Evolutionary conservation across 2,797 vertebrate species (phyloP).

Genomic region (Mormyrops attenuatus): DNA sequence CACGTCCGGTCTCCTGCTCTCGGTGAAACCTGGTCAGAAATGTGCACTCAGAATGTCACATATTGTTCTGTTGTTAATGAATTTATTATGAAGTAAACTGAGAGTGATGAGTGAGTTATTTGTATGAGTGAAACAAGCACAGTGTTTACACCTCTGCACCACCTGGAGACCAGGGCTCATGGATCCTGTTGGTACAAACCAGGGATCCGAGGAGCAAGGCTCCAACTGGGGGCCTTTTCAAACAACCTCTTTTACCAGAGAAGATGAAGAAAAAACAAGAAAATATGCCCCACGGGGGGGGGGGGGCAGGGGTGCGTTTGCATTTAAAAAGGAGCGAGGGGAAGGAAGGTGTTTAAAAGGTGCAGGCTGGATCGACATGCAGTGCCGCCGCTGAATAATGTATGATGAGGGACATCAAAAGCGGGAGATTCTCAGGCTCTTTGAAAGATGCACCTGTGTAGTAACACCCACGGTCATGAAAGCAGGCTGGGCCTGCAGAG

Average conservation of each 20-base stretch:
- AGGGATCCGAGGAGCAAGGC: background rate
- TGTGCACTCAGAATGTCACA: background rate
- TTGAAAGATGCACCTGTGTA: conserved; percentile 25
- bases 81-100: background rate
- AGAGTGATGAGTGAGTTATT: background rate
- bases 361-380: background rate
- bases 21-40: background rate
- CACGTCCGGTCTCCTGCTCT: background rate
- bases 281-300: background rate
- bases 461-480: background rate
- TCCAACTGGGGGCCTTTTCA: background rate
- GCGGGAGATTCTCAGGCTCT: conserved; percentile 25
- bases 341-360: conserved; percentile 10
- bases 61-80: background rate
- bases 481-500: conserved; percentile 20
- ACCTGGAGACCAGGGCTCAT: background rate
- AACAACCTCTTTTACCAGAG: background rate
- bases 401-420: conserved; percentile 35
- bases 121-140: background rate
- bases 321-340: conserved; percentile 15
- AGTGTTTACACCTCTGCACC: background rate
- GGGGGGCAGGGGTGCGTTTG: background rate
- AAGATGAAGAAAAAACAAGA: conserved; percentile 12
- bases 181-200: background rate
- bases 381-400: conserved; percentile 19